phyloP scores from a whole-genome alignment of 2,797 vertebrate species.

The Microctenopoma stevenorrisi region DNA sequence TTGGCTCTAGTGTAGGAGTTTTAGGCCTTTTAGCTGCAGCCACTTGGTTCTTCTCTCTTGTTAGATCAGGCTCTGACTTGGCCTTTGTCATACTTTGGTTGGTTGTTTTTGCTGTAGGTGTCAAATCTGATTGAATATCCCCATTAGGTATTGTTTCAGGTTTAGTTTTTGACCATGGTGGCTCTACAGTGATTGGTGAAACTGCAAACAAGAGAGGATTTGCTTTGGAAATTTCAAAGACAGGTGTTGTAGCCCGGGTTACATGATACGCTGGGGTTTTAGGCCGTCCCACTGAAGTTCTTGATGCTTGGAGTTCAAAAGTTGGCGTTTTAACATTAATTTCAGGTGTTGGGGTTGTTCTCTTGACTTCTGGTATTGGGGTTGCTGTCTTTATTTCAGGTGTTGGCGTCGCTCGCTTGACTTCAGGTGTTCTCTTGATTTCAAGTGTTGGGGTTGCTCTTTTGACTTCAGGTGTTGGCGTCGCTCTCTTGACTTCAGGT shows the following conservation, averaged over 20 bases:
- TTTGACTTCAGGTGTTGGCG: slow-evolving; percentile 50
- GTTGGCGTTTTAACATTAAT: slow-evolving; percentile 71
- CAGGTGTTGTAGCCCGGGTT: slow-evolving; percentile 66
- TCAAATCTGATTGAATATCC: slow-evolving; percentile 50
- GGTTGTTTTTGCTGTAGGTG: slow-evolving; percentile 39
- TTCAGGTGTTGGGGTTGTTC: slow-evolving; percentile 56
- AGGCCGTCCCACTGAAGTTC: slow-evolving; percentile 64
- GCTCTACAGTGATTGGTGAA: slow-evolving; percentile 74
- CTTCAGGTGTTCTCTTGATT: slow-evolving; percentile 16
- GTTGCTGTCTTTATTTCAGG: slow-evolving; percentile 47
- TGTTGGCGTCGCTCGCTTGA: slow-evolving; percentile 51
- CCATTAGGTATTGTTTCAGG: slow-evolving; percentile 60
- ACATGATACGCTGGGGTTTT: slow-evolving; percentile 76
- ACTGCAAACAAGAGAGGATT: slow-evolving; percentile 85
- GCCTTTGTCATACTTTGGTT: slow-evolving; percentile 57
- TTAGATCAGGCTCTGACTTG: slow-evolving; percentile 59
- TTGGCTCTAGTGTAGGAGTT: slow-evolving; percentile 31
- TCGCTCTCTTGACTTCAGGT: slow-evolving; percentile 39
- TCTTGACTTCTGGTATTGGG: slow-evolving; percentile 51
- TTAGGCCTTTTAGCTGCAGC: slow-evolving; percentile 32
- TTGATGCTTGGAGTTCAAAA: slow-evolving; percentile 62
- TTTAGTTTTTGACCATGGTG: slow-evolving; percentile 68
- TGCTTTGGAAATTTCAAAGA: slow-evolving; percentile 82
- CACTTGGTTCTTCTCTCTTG: slow-evolving; percentile 21
- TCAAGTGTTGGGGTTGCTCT: slow-evolving; percentile 24